Evolutionary conservation across 2,113 vertebrate species (phyloP).

Genomic region (Campylomormyrus tamandua): DNA sequence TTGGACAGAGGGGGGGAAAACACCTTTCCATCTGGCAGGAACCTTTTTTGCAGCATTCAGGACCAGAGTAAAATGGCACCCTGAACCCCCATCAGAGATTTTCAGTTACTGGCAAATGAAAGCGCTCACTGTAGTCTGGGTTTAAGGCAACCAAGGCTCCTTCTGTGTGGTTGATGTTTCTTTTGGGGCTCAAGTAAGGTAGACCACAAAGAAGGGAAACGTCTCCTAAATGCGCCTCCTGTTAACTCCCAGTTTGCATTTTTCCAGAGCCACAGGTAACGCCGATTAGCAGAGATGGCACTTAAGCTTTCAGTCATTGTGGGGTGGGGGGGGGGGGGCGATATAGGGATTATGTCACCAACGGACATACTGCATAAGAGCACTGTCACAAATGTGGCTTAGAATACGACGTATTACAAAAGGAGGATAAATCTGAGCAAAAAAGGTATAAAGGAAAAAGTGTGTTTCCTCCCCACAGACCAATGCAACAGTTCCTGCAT

Average conservation of each 20-base stretch:
- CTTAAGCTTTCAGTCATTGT: background rate
- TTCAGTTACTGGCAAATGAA: background rate
- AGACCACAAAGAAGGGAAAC: background rate
- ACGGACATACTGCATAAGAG: background rate
- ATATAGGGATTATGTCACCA: background rate
- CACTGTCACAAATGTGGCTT: background rate
- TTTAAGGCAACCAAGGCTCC: background rate
- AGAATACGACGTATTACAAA: background rate
- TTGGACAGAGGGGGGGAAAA: background rate
- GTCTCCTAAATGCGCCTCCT: background rate
- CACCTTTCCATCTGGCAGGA: background rate
- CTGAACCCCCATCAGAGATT: background rate
- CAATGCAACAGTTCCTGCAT: background rate
- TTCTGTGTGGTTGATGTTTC: background rate
- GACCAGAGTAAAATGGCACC: background rate
- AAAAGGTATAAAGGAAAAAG: background rate
- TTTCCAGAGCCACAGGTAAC: background rate
- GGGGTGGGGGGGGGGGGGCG: background rate
- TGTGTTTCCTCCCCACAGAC: background rate
- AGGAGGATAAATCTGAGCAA: background rate
- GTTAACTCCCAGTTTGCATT: background rate
- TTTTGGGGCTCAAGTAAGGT: background rate
- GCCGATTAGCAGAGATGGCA: background rate
- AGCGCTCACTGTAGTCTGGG: background rate
- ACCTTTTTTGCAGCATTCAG: background rate